Evolutionary conservation across 2,797 vertebrate genomes (phyloP).

Genomic region (Lophius americanus): DNA sequence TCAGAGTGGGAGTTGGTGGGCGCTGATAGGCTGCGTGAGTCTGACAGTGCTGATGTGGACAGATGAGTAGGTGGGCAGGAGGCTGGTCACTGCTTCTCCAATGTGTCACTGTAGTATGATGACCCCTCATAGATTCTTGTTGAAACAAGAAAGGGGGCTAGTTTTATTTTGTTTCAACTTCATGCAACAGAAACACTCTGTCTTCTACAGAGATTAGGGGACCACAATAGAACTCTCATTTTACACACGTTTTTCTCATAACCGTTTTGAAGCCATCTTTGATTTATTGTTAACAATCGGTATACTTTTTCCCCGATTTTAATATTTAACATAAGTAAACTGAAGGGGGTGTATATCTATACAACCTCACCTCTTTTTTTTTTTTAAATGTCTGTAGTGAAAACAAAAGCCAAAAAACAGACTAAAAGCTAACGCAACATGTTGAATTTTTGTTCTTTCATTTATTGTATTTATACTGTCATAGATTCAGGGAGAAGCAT

Average conservation of each 20-base stretch:
- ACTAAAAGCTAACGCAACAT: neutral
- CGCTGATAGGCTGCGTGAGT: conserved; percentile 69
- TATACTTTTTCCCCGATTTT: neutral
- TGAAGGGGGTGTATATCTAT: neutral
- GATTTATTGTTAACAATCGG: neutral
- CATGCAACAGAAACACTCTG: neutral
- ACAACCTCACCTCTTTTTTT: no score
- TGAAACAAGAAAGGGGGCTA: neutral
- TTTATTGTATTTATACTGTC: neutral
- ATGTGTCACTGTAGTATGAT: conserved; percentile 32
- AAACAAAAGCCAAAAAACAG: neutral
- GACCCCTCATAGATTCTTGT: conserved; percentile 10
- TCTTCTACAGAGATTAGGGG: neutral
- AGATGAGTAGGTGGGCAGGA: conserved; percentile 52
- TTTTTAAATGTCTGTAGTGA: no score
- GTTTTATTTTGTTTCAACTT: neutral
- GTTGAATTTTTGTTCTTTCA: no score
- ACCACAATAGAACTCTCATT: neutral
- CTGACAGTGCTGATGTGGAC: conserved; percentile 81
- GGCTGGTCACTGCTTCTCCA: conserved; percentile 21
- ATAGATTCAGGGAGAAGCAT: neutral
- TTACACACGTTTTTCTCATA: neutral
- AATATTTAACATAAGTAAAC: neutral
- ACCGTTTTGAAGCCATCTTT: neutral
- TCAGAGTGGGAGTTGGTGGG: conserved; percentile 69